phyloP scores from a whole-genome alignment of 2,113 vertebrate species.

The Salminus brasiliensis region DNA sequence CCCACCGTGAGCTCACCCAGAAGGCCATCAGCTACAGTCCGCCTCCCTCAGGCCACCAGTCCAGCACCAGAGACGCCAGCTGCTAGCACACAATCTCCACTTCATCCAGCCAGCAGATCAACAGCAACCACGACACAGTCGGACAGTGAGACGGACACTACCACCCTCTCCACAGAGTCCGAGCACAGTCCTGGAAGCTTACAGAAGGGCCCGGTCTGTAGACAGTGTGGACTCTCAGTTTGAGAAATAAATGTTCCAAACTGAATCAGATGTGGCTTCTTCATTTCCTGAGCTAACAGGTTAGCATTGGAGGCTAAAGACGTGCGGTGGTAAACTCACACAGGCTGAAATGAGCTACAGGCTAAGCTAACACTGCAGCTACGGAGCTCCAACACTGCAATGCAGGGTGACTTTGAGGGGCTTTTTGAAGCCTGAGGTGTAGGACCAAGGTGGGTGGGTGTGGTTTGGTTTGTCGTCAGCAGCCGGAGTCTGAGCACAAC shows the following conservation, averaged over 20 bases:
- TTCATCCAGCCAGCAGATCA: background rate
- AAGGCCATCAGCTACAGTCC: background rate
- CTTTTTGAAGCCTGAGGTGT: too few species aligned
- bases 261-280: background rate
- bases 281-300: too few species aligned
- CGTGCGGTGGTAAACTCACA: too few species aligned
- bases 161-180: background rate
- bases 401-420: too few species aligned
- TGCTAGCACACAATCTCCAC: background rate
- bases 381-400: too few species aligned
- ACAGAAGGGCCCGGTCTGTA: background rate
- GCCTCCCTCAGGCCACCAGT: background rate
- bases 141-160: background rate
- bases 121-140: background rate
- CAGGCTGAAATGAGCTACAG: too few species aligned
- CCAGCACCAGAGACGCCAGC: background rate
- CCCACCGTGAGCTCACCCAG: background rate
- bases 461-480: too few species aligned
- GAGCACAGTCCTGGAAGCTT: background rate
- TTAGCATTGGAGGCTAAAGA: too few species aligned
- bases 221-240: background rate
- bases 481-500: too few species aligned
- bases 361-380: too few species aligned
- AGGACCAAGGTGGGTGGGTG: too few species aligned
- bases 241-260: slow-evolving; percentile 20